A percentile compares a stretch with the other conserved stretches of the same genome.
Conservation (phyloP, 2,888 invertebrate genomes). For the Drosophila phalerata region DNA sequence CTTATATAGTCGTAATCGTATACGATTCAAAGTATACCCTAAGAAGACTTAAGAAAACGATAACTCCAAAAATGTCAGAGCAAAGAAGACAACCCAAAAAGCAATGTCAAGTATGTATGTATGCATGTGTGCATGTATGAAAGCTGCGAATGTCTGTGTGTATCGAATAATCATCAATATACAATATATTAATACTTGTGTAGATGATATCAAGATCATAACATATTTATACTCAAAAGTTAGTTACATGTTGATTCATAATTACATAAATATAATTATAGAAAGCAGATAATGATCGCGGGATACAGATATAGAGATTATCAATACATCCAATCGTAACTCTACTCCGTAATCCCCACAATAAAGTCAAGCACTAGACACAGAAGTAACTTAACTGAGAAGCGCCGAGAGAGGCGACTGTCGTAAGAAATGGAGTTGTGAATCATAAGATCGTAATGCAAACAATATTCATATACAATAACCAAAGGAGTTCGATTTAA, state of each 20-base stretch:
- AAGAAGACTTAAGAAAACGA: conserved; percentile 28
- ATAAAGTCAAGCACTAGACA: not conserved
- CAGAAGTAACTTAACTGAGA: conserved; percentile 26
- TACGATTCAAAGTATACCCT: not conserved
- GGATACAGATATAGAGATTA: not conserved
- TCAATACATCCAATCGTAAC: not conserved
- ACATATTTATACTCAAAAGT: conserved; percentile 26
- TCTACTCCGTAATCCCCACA: not conserved
- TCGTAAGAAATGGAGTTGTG: conserved; percentile 45
- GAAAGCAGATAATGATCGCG: not conserved
- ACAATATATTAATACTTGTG: conserved; percentile 6
- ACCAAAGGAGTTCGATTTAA: conserved; percentile 40
- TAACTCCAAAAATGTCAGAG: conserved; percentile 16
- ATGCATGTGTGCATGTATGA: not conserved
- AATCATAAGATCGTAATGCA: conserved; percentile 26
- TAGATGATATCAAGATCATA: conserved; percentile 19
- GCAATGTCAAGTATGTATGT: conserved; percentile 26
- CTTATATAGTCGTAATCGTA: conserved; percentile 1
- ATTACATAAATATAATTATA: conserved; percentile 2
- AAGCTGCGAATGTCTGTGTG: not conserved
- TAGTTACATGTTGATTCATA: conserved; percentile 36
- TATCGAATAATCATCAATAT: not conserved
- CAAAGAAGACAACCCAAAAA: conserved; percentile 2
- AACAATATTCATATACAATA: conserved; percentile 22
- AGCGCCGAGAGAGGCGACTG: too few relatives aligned